These are phyloP conservation scores for Mnemiopsis leidyi DNA, from an alignment of 37 sponge, comb jelly and placozoan species.

Conservation along the genomic window DNA sequence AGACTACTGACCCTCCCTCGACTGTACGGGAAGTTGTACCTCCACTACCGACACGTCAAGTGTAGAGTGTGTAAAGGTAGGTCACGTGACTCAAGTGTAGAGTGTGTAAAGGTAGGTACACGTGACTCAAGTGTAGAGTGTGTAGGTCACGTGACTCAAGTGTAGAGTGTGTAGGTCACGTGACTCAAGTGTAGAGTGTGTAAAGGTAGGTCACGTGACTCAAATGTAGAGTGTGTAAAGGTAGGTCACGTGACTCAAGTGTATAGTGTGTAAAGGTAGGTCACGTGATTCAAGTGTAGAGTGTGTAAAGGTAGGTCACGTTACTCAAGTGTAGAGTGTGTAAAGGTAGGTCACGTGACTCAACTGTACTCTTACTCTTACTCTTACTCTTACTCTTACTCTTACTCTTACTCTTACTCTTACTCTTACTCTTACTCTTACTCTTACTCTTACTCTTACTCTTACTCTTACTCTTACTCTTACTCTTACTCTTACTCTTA, in stretches of 20 bases:
- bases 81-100: neutral
- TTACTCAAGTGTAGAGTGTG: neutral
- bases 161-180: neutral
- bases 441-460: no score
- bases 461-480: no score
- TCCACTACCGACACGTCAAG: conserved; percentile 60
- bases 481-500: no score
- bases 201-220: neutral
- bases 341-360: no score
- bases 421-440: no score
- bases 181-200: conserved; percentile 50
- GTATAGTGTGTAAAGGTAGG: neutral
- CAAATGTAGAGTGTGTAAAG: conserved; percentile 15
- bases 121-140: no score
- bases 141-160: neutral
- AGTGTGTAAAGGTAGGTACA: no score
- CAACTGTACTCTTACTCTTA: no score
- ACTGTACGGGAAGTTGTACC: conserved; percentile 52
- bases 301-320: neutral
- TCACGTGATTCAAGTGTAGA: conserved; percentile 25
- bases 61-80: conserved; percentile 16
- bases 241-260: neutral
- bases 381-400: no score
- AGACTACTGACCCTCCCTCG: conserved; percentile 45
- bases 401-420: no score